Percentiles rank a stretch among this genome's conserved stretches.
Evolutionary conservation across 2,797 vertebrate genomes (phyloP).

Genomic region (Aulostomus chinensis): DNA sequence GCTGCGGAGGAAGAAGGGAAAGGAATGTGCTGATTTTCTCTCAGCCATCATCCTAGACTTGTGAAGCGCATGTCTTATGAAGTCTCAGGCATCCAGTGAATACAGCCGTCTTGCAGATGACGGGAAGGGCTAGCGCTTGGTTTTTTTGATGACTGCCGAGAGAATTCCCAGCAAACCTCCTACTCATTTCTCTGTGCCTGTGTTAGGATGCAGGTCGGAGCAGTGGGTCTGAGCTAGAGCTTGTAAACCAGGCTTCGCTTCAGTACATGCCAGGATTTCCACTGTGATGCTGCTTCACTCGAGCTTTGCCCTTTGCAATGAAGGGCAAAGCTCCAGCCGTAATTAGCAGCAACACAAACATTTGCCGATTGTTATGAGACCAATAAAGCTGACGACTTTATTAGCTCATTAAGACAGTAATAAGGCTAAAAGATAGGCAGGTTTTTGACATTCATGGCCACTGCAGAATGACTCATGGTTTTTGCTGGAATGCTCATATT

Average conservation of each 20-base stretch:
- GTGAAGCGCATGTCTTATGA: slow-evolving; percentile 31
- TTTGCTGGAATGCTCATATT: too few species aligned
- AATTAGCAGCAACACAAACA: too few species aligned
- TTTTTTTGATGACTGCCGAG: slow-evolving; percentile 50
- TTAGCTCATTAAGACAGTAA: slow-evolving; percentile 30
- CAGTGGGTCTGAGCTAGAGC: slow-evolving; percentile 25
- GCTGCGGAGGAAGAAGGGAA: slow-evolving; percentile 11
- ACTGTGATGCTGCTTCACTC: background rate
- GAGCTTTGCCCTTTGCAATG: slow-evolving; percentile 3
- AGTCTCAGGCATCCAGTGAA: slow-evolving; percentile 22
- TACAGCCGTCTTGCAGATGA: slow-evolving; percentile 30
- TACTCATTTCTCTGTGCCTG: slow-evolving; percentile 18
- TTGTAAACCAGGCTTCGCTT: slow-evolving; percentile 36
- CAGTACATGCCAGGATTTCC: slow-evolving; percentile 11
- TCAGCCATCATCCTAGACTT: slow-evolving; percentile 10
- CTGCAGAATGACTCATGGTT: too few species aligned
- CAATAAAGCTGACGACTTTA: slow-evolving; percentile 39
- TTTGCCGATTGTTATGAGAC: background rate
- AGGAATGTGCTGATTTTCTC: slow-evolving; percentile 19
- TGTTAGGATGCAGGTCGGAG: slow-evolving; percentile 31
- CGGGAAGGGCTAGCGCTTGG: slow-evolving; percentile 26
- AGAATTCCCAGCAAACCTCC: slow-evolving; percentile 46
- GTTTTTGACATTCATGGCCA: too few species aligned
- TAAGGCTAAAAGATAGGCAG: too few species aligned
- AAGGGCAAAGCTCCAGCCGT: background rate